phyloP scores from a whole-genome alignment of 2,113 vertebrate genomes.

The Callaeas wilsoni region DNA sequence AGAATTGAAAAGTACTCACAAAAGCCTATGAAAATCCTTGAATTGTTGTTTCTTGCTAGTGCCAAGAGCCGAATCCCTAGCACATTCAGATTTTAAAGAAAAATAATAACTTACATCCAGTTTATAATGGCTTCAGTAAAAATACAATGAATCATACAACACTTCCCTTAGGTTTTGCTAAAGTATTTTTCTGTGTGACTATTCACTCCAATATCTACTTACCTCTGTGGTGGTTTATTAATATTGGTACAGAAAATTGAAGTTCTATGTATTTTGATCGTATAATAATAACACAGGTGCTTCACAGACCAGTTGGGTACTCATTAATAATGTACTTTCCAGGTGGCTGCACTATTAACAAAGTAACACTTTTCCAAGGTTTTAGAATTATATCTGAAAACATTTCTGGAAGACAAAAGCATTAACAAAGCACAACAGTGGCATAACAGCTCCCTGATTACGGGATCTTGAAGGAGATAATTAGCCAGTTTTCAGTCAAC shows the following conservation, averaged over 20 bases:
- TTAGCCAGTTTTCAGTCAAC: not conserved
- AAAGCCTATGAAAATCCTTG: not conserved
- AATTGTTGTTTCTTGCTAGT: not conserved
- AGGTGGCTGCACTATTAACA: not conserved
- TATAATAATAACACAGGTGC: not conserved
- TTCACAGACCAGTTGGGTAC: not conserved
- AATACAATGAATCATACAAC: not conserved
- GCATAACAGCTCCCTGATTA: not conserved
- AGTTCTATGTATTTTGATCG: not conserved
- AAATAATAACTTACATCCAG: not conserved
- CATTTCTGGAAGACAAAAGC: not conserved
- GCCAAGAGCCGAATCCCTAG: not conserved
- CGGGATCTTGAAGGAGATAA: not conserved
- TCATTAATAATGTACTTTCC: slow-evolving; percentile 12
- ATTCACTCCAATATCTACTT: not conserved
- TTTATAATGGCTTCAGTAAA: slow-evolving; percentile 2
- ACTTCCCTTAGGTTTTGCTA: not conserved
- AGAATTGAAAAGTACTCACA: not conserved
- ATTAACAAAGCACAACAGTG: not conserved
- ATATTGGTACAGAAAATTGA: not conserved
- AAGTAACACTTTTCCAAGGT: not conserved
- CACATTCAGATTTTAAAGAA: not conserved
- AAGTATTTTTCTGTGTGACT: not conserved
- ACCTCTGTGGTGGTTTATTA: slow-evolving; percentile 23
- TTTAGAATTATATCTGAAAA: not conserved